Evolutionary conservation across 2,888 invertebrate genomes (phyloP).

Genomic region (Cepaea hortensis): DNA sequence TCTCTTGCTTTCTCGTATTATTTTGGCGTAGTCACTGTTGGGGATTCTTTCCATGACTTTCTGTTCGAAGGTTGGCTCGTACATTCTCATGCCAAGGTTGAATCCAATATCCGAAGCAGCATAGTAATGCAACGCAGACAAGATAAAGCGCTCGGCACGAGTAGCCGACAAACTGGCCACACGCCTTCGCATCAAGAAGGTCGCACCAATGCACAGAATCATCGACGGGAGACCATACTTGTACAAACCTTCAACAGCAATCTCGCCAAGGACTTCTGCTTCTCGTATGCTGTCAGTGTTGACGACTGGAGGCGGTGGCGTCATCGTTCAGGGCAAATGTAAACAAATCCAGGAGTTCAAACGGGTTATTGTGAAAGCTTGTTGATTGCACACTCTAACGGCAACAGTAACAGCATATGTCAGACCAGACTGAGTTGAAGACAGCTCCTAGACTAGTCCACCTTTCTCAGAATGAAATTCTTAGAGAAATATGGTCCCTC

Average conservation of each 20-base stretch:
- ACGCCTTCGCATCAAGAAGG: constrained; percentile 28
- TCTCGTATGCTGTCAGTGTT: not conserved
- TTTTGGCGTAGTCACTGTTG: constrained; percentile 6
- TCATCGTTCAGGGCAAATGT: too few relatives aligned
- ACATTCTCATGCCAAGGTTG: not conserved
- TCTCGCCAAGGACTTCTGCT: constrained; percentile 2
- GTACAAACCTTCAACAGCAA: constrained; percentile 23
- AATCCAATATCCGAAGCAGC: not conserved
- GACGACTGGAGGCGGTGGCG: too few relatives aligned
- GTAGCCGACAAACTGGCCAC: not conserved
- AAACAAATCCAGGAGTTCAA: too few relatives aligned
- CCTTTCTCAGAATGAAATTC: too few relatives aligned
- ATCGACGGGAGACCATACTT: constrained; percentile 20
- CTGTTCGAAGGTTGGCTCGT: constrained; percentile 5
- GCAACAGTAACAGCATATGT: too few relatives aligned
- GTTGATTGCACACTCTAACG: too few relatives aligned
- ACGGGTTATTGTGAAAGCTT: too few relatives aligned
- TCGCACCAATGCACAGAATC: not conserved
- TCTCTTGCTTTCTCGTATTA: constrained; percentile 4
- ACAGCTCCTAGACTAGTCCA: too few relatives aligned
- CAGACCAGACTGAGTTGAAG: too few relatives aligned
- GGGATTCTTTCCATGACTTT: constrained; percentile 25
- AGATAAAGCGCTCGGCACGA: not conserved
- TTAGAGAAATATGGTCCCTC: too few relatives aligned
- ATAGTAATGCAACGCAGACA: constrained; percentile 21